phyloP scores from a whole-genome alignment of 2,888 invertebrate genomes.

The Minunthozetes semirufus region DNA sequence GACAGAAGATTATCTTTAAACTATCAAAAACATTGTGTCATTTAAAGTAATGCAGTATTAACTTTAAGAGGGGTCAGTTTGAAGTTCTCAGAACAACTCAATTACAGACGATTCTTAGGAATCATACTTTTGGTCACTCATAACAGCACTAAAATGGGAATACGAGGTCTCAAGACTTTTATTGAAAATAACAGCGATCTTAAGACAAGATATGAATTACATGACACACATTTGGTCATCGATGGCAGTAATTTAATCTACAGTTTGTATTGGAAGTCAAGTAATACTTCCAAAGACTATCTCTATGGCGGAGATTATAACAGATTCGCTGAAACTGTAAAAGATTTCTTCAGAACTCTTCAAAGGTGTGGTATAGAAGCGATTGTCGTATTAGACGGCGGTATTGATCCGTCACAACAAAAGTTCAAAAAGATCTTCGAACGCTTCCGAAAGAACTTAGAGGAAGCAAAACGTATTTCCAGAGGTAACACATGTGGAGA shows the following conservation, averaged over 20 bases:
- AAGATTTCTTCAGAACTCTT: conserved; percentile 37
- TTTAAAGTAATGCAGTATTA: background rate
- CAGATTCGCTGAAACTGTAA: conserved; percentile 37
- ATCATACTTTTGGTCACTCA: no score
- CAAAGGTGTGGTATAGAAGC: conserved; percentile 56
- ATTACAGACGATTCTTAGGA: no score
- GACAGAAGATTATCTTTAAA: no score
- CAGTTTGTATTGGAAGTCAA: conserved; percentile 38
- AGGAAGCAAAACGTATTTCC: conserved; percentile 47
- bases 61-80: no score
- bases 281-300: conserved; percentile 21
- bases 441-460: conserved; percentile 43
- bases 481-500: conserved; percentile 44
- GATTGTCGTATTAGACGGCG: conserved; percentile 70
- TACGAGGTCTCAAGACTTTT: conserved; percentile 41
- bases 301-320: conserved; percentile 42
- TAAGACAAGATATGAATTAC: conserved; percentile 34
- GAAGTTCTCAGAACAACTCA: no score
- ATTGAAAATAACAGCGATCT: conserved; percentile 40
- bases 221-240: conserved; percentile 40
- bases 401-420: conserved; percentile 53
- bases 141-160: conserved; percentile 37
- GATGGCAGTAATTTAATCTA: conserved; percentile 41
- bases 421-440: conserved; percentile 60
- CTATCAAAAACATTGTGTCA: no score